Evolutionary conservation across 2,113 vertebrate genomes (phyloP).

Genomic region (Spilogale gracilis): DNA sequence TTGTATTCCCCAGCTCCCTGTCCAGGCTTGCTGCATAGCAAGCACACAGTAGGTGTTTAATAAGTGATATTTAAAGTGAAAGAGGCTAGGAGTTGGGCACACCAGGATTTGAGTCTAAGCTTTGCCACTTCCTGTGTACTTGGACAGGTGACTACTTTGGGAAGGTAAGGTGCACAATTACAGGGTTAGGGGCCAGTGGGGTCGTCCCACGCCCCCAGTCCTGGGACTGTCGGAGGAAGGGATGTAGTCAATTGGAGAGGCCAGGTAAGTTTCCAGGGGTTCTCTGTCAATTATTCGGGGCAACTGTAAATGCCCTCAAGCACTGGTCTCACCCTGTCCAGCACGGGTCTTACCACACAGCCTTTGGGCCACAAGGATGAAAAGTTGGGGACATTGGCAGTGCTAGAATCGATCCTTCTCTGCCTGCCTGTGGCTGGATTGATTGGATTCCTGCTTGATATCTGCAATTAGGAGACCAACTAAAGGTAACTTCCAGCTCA

Average conservation of each 20-base stretch:
- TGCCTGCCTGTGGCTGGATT: slow-evolving; percentile 30
- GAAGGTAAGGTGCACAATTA: not conserved
- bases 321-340: not conserved
- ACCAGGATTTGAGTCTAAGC: not conserved
- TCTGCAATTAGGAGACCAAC: slow-evolving; percentile 20
- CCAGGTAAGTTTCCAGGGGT: not conserved
- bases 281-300: not conserved
- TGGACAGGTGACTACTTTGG: not conserved
- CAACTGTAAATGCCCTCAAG: not conserved
- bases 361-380: not conserved
- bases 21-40: not conserved
- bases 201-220: accelerated
- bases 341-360: accelerated
- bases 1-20: not conserved
- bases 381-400: not conserved
- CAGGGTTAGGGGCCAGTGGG: not conserved
- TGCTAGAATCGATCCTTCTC: not conserved
- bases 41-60: not conserved
- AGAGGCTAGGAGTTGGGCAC: not conserved
- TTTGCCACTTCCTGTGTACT: not conserved
- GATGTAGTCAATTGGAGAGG: not conserved
- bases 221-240: not conserved
- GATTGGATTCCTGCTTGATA: slow-evolving; percentile 25
- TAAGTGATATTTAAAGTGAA: not conserved
- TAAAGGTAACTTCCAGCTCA: not conserved